phyloP scores from a whole-genome alignment of 1,140 invertebrate species.

The Metopolophium dirhodum region DNA sequence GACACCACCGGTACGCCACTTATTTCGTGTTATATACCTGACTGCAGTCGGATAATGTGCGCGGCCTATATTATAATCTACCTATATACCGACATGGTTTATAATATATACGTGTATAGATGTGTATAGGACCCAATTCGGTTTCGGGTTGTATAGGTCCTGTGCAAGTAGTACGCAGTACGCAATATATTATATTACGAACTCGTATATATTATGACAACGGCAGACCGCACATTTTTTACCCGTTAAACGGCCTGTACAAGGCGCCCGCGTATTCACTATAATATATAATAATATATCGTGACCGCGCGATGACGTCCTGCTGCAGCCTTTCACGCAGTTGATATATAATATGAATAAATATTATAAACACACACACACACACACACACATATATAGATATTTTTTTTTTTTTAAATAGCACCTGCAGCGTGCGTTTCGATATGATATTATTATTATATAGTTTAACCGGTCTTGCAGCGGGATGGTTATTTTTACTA shows the following conservation, averaged over 20 bases:
- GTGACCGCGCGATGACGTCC: background rate
- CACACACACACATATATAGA: too few relatives aligned
- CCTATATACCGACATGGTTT: too few relatives aligned
- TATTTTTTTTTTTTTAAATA: background rate
- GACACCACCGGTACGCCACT: too few relatives aligned
- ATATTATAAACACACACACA: background rate
- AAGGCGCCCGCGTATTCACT: background rate
- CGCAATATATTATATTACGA: background rate
- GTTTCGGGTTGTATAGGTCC: background rate
- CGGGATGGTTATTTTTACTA: background rate
- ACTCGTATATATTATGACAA: conserved; percentile 12
- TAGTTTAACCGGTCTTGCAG: conserved; percentile 1
- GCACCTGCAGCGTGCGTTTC: background rate
- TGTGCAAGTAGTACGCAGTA: background rate
- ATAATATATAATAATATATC: conserved; percentile 14
- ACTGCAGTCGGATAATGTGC: too few relatives aligned
- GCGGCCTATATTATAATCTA: background rate
- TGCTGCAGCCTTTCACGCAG: background rate
- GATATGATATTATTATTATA: background rate
- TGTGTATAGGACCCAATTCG: background rate
- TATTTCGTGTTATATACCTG: too few relatives aligned
- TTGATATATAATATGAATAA: background rate
- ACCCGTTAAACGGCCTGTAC: background rate
- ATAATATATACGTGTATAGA: background rate
- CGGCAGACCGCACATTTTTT: conserved; percentile 11